Evolutionary conservation across 2,797 vertebrate species (phyloP).

Genomic region (Macropodus opercularis): DNA sequence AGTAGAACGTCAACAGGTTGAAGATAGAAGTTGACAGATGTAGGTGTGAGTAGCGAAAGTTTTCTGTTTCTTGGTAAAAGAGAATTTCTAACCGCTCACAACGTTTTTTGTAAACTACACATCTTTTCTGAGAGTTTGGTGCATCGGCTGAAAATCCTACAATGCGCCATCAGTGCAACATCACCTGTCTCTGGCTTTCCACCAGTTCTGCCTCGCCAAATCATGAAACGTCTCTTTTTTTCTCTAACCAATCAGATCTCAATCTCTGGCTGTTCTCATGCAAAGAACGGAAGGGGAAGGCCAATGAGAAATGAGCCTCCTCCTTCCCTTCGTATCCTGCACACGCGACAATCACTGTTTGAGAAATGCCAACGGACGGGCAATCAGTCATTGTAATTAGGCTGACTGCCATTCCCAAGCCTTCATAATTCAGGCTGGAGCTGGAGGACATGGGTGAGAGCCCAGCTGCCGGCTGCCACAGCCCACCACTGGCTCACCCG

Average conservation of each 20-base stretch:
- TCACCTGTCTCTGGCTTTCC: conserved; percentile 74
- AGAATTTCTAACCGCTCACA: neutral
- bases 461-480: conserved; percentile 66
- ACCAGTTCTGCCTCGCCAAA: conserved; percentile 68
- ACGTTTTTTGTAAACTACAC: conserved; percentile 2
- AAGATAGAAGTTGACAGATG: conserved; percentile 48
- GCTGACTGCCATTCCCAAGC: conserved; percentile 72
- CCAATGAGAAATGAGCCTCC: conserved; percentile 71
- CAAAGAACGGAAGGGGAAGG: conserved; percentile 67
- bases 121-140: conserved; percentile 14
- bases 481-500: conserved; percentile 64
- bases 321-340: conserved; percentile 55
- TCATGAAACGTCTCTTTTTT: conserved; percentile 69
- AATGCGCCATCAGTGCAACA: conserved; percentile 55
- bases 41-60: conserved; percentile 35
- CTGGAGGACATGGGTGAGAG: conserved; percentile 63
- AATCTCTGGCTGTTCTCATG: conserved; percentile 71
- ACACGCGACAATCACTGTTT: conserved; percentile 74
- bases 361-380: conserved; percentile 78
- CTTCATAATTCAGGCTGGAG: conserved; percentile 75
- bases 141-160: conserved; percentile 47
- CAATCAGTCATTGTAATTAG: conserved; percentile 82
- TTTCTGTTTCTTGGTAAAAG: conserved; percentile 18
- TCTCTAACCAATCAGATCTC: conserved; percentile 70
- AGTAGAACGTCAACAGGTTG: conserved; percentile 58